Percentiles rank a stretch among this genome's conserved stretches.
Evolutionary conservation across 2,797 vertebrate genomes (phyloP).

Genomic region (Danio jaintianensis): DNA sequence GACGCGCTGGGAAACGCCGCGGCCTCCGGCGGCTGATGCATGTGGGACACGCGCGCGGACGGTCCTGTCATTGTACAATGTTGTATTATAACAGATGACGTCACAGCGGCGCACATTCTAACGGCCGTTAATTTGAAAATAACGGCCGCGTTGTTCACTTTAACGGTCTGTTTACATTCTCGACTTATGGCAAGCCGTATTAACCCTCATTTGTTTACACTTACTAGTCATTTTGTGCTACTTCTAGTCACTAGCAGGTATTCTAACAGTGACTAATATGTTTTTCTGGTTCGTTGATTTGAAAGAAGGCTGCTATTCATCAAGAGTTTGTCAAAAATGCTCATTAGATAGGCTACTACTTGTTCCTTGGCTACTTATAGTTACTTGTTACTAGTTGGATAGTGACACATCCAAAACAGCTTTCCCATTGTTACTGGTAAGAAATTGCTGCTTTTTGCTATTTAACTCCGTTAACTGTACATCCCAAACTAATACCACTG

Average conservation of each 20-base stretch:
- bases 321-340: too few species aligned
- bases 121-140: conserved; percentile 16
- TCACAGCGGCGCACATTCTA: conserved; percentile 9
- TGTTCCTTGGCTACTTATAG: too few species aligned
- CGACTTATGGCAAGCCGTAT: conserved; percentile 4
- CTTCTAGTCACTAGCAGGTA: not conserved
- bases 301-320: too few species aligned
- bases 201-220: not conserved
- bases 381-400: too few species aligned
- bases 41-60: not conserved
- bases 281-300: too few species aligned
- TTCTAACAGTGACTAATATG: too few species aligned
- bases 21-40: conserved; percentile 28
- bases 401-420: too few species aligned
- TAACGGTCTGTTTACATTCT: conserved; percentile 23
- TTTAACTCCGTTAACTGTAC: too few species aligned
- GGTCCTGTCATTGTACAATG: conserved; percentile 9
- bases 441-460: too few species aligned
- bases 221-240: not conserved
- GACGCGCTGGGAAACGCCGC: conserved; percentile 54
- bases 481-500: too few species aligned
- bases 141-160: conserved; percentile 15
- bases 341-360: too few species aligned
- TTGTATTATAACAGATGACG: conserved; percentile 25
- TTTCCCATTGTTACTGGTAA: too few species aligned